Conservation (phyloP, 2,888 invertebrate species). For the Catocala sponsa region DNA sequence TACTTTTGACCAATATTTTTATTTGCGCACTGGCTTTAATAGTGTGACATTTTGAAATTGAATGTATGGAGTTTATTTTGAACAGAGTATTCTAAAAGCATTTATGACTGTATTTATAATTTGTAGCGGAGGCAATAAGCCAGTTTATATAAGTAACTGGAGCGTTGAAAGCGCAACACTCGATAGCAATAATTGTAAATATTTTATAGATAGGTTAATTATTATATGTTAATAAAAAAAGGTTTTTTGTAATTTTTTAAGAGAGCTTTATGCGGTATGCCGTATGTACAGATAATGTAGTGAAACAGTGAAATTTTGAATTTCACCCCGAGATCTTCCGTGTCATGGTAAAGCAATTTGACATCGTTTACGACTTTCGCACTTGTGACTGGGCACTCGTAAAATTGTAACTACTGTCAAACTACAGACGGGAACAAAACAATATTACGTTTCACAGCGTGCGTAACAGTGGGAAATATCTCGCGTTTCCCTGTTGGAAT, state of each 20-base stretch:
- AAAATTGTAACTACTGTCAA: constrained; percentile 58
- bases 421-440: constrained; percentile 49
- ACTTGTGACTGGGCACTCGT: constrained; percentile 67
- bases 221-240: constrained; percentile 75
- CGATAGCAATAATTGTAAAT: constrained; percentile 87
- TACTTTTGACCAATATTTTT: constrained; percentile 1
- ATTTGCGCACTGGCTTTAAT: neutral
- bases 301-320: constrained; percentile 80
- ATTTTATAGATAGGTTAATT: constrained; percentile 85
- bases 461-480: constrained; percentile 32
- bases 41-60: constrained; percentile 16
- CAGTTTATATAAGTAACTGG: constrained; percentile 70
- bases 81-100: constrained; percentile 62
- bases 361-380: constrained; percentile 63
- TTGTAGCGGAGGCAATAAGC: constrained; percentile 79
- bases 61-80: constrained; percentile 43
- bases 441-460: constrained; percentile 50
- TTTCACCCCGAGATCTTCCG: constrained; percentile 78
- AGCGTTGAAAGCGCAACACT: constrained; percentile 85
- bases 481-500: constrained; percentile 34
- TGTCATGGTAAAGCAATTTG: constrained; percentile 65
- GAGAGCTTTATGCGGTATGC: constrained; percentile 83
- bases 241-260: constrained; percentile 85
- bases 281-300: constrained; percentile 78
- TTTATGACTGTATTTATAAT: constrained; percentile 67